Percentiles rank a stretch among this genome's conserved stretches.
Evolutionary conservation across 2,888 invertebrate species (phyloP).

Genomic region (Plagiodera versicolora): DNA sequence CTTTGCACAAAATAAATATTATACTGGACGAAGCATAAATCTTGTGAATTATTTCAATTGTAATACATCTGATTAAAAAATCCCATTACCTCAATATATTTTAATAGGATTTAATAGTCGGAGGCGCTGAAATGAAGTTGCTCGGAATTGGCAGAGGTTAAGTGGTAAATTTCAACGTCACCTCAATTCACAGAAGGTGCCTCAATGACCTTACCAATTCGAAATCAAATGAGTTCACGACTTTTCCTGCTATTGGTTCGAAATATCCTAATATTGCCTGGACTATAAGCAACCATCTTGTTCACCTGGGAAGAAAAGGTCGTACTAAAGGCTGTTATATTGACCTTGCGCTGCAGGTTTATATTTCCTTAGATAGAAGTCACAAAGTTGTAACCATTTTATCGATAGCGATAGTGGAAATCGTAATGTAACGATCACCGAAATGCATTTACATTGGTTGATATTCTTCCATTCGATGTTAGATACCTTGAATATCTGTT

Average conservation of each 20-base stretch:
- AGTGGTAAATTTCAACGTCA: constrained; percentile 3
- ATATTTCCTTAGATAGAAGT: constrained; percentile 32
- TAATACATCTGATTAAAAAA: constrained; percentile 6
- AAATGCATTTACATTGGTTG: too few species aligned
- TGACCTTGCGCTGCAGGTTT: constrained; percentile 30
- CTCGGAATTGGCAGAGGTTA: constrained; percentile 21
- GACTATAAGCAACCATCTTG: constrained; percentile 12
- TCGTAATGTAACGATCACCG: too few species aligned
- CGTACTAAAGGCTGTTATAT: constrained; percentile 31
- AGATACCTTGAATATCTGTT: too few species aligned
- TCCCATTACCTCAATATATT: constrained; percentile 20
- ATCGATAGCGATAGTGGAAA: constrained; percentile 23
- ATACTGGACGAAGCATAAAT: too few species aligned
- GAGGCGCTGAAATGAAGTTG: constrained; percentile 15
- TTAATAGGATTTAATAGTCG: constrained; percentile 19
- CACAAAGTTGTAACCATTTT: constrained; percentile 20
- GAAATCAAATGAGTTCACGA: too few species aligned
- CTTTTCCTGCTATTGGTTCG: too few species aligned
- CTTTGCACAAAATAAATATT: too few species aligned
- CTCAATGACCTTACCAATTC: too few species aligned
- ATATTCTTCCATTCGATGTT: too few species aligned
- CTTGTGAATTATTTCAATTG: not conserved
- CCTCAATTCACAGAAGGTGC: not conserved
- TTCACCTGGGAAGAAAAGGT: constrained; percentile 31
- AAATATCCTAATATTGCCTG: too few species aligned